Conservation (phyloP, 2,113 vertebrate genomes). For the Gorsachius goisagi region DNA sequence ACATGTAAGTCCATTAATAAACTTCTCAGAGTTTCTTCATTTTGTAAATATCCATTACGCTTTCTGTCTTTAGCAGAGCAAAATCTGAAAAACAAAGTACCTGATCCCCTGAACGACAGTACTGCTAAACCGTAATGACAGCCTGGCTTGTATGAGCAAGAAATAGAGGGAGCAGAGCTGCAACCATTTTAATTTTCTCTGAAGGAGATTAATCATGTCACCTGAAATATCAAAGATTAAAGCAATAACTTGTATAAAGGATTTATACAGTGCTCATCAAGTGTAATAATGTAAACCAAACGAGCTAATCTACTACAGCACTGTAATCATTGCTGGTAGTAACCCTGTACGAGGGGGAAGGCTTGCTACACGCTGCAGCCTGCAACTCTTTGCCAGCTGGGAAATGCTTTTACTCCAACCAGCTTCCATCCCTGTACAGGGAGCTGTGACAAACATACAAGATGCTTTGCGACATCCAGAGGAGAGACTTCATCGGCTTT, state of each 20-base stretch:
- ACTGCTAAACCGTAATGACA: neutral
- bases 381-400: fast-evolving
- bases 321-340: neutral
- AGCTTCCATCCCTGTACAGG: neutral
- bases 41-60: neutral
- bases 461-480: neutral
- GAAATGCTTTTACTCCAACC: neutral
- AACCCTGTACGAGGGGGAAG: fast-evolving
- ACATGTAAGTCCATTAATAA: neutral
- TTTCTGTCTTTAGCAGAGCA: neutral
- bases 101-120: neutral
- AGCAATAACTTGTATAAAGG: neutral
- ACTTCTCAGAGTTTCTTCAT: neutral
- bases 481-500: neutral
- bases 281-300: neutral
- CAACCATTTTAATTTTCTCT: neutral
- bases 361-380: neutral
- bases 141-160: neutral
- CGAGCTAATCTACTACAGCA: neutral
- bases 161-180: neutral
- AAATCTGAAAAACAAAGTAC: neutral
- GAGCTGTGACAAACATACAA: neutral
- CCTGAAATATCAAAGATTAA: neutral
- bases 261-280: neutral
- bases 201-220: neutral